Evolutionary conservation across 2,113 vertebrate species (phyloP).

Genomic region (Shinisaurus crocodilurus): DNA sequence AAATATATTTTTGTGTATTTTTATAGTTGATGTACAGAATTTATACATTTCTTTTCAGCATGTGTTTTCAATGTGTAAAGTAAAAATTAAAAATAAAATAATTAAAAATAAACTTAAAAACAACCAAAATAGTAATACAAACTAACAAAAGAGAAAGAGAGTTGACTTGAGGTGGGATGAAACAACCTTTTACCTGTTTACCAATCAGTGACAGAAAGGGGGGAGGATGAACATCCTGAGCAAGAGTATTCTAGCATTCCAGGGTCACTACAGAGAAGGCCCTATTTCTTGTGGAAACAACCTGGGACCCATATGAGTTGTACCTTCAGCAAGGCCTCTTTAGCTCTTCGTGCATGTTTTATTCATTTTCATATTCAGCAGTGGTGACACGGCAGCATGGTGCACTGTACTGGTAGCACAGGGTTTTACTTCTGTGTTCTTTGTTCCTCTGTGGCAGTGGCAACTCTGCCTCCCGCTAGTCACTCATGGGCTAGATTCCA

Average conservation of each 20-base stretch:
- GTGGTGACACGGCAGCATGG: background rate
- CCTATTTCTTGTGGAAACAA: background rate
- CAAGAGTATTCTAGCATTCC: background rate
- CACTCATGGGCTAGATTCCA: background rate
- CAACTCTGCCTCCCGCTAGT: background rate
- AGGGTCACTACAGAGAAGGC: background rate
- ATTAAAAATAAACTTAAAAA: background rate
- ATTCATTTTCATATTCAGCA: background rate
- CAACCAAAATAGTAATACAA: background rate
- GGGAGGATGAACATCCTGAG: background rate
- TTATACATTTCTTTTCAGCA: background rate
- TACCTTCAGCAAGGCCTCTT: background rate
- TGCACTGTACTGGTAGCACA: background rate
- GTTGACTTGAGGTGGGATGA: background rate
- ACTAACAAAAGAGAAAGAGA: background rate
- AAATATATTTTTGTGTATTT: background rate
- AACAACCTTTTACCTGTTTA: background rate
- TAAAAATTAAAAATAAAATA: background rate
- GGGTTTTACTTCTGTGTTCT: background rate
- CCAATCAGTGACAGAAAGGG: background rate
- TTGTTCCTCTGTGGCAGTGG: background rate
- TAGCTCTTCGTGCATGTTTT: background rate
- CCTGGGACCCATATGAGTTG: background rate
- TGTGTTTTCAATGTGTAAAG: background rate
- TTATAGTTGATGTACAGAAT: background rate